These are phyloP conservation scores for Spatula versicolor DNA, from an alignment of 2,797 vertebrate species.

Conservation along the genomic window DNA sequence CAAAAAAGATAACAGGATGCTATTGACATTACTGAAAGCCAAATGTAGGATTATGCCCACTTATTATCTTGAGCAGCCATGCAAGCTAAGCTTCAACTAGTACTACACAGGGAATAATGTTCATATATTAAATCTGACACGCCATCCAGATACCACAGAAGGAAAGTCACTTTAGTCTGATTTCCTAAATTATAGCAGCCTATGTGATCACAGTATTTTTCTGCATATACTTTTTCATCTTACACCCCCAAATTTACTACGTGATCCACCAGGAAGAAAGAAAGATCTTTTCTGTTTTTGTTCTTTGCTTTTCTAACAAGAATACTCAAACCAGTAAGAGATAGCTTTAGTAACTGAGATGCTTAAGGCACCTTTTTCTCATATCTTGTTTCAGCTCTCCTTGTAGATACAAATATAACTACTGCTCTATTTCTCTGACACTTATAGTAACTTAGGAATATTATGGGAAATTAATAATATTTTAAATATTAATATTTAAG, in stretches of 20 bases:
- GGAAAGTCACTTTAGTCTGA: background rate
- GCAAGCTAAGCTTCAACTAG: conserved; percentile 27
- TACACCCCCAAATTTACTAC: background rate
- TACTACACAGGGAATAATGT: conserved; percentile 1
- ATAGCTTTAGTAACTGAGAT: background rate
- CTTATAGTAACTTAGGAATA: background rate
- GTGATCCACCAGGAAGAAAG: background rate
- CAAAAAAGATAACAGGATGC: conserved; percentile 40
- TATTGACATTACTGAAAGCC: conserved; percentile 27
- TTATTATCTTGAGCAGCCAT: conserved; percentile 54
- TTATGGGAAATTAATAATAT: background rate
- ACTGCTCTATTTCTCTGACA: background rate
- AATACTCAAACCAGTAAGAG: background rate
- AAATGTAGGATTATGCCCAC: conserved; percentile 26
- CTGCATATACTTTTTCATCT: background rate
- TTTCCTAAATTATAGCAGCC: background rate
- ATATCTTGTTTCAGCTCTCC: background rate
- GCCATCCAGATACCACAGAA: background rate
- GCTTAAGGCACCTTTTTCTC: background rate
- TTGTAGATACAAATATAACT: background rate
- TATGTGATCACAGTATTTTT: background rate
- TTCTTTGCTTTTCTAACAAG: background rate
- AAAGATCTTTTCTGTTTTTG: background rate
- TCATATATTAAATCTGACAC: conserved; percentile 6
- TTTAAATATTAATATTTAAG: conserved; percentile 9